These are phyloP conservation scores for Zele albiditarsus DNA, from an alignment of 2,888 invertebrate genomes.

Conservation along the genomic window DNA sequence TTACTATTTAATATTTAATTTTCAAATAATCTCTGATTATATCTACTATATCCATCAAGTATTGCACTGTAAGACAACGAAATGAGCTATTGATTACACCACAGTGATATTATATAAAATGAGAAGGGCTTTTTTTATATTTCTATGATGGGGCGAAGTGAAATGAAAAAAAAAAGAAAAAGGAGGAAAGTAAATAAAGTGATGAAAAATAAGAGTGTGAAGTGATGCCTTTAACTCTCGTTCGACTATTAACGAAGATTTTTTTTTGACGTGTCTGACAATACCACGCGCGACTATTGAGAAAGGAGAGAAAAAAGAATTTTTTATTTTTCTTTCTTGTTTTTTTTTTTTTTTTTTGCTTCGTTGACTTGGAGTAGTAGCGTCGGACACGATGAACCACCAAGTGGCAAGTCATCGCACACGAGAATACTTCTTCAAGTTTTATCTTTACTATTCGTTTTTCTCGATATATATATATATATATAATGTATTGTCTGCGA, in stretches of 20 bases:
- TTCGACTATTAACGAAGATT: slow-evolving; percentile 65
- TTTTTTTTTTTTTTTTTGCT: not conserved
- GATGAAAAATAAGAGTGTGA: not conserved
- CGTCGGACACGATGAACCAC: slow-evolving; percentile 53
- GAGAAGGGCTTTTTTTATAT: too few species aligned
- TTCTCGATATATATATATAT: not conserved
- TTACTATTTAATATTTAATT: too few species aligned
- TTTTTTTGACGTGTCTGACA: slow-evolving; percentile 53
- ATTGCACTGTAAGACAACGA: too few species aligned
- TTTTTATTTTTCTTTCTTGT: not conserved
- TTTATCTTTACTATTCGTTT: not conserved
- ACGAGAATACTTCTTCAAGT: not conserved
- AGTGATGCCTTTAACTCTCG: slow-evolving; percentile 40
- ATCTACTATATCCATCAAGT: too few species aligned
- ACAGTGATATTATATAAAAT: too few species aligned
- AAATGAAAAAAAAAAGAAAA: not conserved
- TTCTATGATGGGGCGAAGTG: too few species aligned
- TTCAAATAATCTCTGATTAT: too few species aligned
- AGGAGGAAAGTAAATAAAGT: not conserved
- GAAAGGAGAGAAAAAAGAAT: not conserved
- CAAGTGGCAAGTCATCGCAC: slow-evolving; percentile 64
- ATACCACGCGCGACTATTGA: slow-evolving; percentile 3
- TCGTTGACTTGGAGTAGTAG: slow-evolving; percentile 53
- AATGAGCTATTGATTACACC: too few species aligned
- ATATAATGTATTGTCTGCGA: slow-evolving; percentile 18